These are phyloP conservation scores for Dusona sp. DNA, from an alignment of 2,888 invertebrate genomes.

Conservation along the genomic window DNA sequence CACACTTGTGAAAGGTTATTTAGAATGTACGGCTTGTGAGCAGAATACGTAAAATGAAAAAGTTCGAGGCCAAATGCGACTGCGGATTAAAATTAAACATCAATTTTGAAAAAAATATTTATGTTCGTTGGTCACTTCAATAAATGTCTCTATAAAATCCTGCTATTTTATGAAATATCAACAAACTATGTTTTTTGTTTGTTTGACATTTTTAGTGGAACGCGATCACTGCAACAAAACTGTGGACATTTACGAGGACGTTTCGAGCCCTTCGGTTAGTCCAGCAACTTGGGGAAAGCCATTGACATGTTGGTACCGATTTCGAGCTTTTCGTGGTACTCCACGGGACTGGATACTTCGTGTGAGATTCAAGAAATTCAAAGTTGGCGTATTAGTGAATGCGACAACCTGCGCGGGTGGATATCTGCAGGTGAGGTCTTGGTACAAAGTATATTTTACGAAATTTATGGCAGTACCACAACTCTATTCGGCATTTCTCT, in stretches of 20 bases:
- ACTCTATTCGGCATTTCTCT: too few relatives aligned
- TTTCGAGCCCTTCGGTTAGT: slow-evolving; percentile 94
- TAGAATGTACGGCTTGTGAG: neutral
- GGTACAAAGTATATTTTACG: neutral
- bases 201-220: slow-evolving; percentile 84
- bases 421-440: slow-evolving; percentile 91
- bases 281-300: slow-evolving; percentile 93
- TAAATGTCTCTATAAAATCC: neutral
- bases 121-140: neutral
- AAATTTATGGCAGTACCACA: too few relatives aligned
- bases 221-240: slow-evolving; percentile 97
- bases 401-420: slow-evolving; percentile 95
- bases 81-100: neutral
- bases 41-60: neutral
- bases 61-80: neutral
- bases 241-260: slow-evolving; percentile 96
- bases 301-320: slow-evolving; percentile 95
- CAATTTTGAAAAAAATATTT: neutral
- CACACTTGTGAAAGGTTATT: neutral
- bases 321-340: slow-evolving; percentile 94
- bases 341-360: slow-evolving; percentile 96
- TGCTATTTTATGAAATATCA: neutral
- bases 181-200: neutral
- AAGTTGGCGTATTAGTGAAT: slow-evolving; percentile 94
- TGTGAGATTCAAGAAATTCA: slow-evolving; percentile 96